phyloP scores from a whole-genome alignment of 2,797 vertebrate species.

The Harpagifer antarcticus region DNA sequence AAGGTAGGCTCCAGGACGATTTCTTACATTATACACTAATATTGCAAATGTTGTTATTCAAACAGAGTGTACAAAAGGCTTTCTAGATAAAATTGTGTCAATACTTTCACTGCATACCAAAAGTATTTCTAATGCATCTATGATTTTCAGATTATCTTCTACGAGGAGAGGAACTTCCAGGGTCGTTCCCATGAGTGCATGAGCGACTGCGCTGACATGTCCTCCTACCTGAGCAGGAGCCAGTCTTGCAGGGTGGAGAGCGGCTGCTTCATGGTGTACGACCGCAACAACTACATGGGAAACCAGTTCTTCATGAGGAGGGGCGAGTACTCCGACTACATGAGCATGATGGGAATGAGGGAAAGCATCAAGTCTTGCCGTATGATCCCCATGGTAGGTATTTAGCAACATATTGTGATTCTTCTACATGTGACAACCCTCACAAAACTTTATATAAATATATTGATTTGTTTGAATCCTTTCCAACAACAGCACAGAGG shows the following conservation, averaged over 20 bases:
- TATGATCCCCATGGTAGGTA: slow-evolving; percentile 63
- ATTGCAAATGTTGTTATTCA: neutral
- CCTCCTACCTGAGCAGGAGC: slow-evolving; percentile 65
- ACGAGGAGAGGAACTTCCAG: slow-evolving; percentile 75
- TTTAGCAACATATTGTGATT: neutral
- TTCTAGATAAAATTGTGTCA: neutral
- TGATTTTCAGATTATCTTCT: slow-evolving; percentile 78
- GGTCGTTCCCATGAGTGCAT: slow-evolving; percentile 76
- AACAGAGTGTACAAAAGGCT: neutral
- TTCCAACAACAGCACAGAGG: slow-evolving; percentile 52
- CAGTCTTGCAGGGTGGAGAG: slow-evolving; percentile 41
- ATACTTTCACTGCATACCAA: neutral
- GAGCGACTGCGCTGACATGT: slow-evolving; percentile 77
- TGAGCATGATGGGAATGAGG: slow-evolving; percentile 73
- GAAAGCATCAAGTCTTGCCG: slow-evolving; percentile 74
- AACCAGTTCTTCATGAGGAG: slow-evolving; percentile 75
- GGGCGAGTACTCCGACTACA: slow-evolving; percentile 77
- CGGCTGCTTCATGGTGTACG: too few species aligned
- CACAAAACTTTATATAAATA: neutral
- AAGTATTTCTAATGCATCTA: neutral
- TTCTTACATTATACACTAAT: neutral
- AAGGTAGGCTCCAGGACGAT: slow-evolving; percentile 57
- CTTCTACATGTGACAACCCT: neutral
- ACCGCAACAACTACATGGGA: slow-evolving; percentile 58
- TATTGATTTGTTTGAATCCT: neutral